These are phyloP conservation scores for Grapholita molesta DNA, from an alignment of 1,140 invertebrate species.

Conservation along the genomic window DNA sequence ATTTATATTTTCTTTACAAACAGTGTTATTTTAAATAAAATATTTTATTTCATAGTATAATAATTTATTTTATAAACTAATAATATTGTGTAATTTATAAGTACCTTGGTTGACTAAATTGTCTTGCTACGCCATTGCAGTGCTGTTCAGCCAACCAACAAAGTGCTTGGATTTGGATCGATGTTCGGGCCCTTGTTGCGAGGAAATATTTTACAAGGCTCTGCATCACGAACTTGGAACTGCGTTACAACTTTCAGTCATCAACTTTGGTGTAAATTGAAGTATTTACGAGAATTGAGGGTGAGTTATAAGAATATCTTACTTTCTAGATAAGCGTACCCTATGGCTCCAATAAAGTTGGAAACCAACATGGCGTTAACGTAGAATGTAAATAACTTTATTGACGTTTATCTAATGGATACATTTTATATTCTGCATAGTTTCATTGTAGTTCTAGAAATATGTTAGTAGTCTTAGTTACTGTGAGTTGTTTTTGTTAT, in stretches of 20 bases:
- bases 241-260: slow-evolving; percentile 78
- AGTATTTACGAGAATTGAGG: slow-evolving; percentile 75
- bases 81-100: background rate
- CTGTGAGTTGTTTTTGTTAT: background rate
- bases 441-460: background rate
- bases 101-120: background rate
- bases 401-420: slow-evolving; percentile 44
- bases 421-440: background rate
- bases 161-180: slow-evolving; percentile 77
- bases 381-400: slow-evolving; percentile 67
- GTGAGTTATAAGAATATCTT: slow-evolving; percentile 69
- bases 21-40: background rate
- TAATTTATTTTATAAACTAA: background rate
- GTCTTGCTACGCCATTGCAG: slow-evolving; percentile 48
- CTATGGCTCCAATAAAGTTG: slow-evolving; percentile 60
- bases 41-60: background rate
- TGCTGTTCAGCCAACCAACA: slow-evolving; percentile 53
- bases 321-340: slow-evolving; percentile 34
- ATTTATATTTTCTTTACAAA: background rate
- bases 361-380: slow-evolving; percentile 75
- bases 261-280: slow-evolving; percentile 79
- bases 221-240: slow-evolving; percentile 81
- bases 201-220: slow-evolving; percentile 80
- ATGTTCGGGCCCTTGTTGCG: slow-evolving; percentile 81
- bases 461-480: background rate